phyloP scores from a whole-genome alignment of 2,113 vertebrate genomes.

The Centropristis striata region DNA sequence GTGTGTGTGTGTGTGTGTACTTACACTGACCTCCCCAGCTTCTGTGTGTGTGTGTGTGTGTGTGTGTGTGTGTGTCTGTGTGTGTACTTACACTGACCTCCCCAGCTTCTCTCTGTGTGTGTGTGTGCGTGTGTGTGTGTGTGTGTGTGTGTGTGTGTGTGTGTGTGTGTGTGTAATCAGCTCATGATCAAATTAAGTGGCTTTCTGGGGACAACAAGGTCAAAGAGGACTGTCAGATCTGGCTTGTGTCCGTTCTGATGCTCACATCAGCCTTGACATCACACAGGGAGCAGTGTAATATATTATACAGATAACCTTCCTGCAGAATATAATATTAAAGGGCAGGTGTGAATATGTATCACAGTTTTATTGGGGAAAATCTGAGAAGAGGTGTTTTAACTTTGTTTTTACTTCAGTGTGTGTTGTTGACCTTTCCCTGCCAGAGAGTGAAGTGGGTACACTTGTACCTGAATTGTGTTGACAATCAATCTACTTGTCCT shows the following conservation, averaged over 20 bases:
- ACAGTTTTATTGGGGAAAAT: background rate
- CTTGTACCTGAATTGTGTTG: background rate
- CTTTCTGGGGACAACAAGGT: conserved; percentile 6
- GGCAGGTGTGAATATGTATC: conserved; percentile 27
- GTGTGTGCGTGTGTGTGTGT: too few relatives aligned
- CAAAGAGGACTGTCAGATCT: conserved; percentile 3
- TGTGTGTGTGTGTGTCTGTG: too few relatives aligned
- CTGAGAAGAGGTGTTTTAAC: background rate
- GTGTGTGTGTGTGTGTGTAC: too few relatives aligned
- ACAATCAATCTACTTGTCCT: background rate
- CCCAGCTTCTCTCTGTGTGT: conserved; percentile 14
- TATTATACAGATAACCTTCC: conserved; percentile 30
- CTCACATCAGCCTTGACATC: conserved; percentile 5
- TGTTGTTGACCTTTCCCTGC: background rate
- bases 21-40: too few relatives aligned
- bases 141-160: too few relatives aligned
- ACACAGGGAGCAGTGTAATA: conserved; percentile 40
- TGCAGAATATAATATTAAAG: conserved; percentile 15
- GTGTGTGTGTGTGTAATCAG: conserved; percentile 18
- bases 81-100: background rate
- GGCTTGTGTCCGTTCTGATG: background rate
- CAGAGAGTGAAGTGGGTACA: background rate
- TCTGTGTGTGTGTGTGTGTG: too few relatives aligned
- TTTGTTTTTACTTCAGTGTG: conserved; percentile 9
- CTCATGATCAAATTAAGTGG: conserved; percentile 40